Conservation (phyloP, 2,888 invertebrate genomes). For the Standfussiana lucernea region DNA sequence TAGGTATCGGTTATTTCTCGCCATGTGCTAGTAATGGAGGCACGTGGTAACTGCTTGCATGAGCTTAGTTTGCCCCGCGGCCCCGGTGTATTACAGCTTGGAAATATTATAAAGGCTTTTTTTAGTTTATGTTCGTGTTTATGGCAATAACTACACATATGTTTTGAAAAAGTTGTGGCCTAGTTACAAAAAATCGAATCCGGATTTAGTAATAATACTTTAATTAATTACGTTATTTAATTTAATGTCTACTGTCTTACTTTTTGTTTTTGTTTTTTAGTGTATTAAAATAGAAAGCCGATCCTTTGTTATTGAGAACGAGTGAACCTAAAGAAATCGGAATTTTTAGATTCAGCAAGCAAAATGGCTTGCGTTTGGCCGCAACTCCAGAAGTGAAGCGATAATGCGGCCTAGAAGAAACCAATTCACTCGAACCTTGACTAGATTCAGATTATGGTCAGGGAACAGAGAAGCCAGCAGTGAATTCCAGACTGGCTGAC, state of each 20-base stretch:
- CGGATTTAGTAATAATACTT: background rate
- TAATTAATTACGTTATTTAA: too few species aligned
- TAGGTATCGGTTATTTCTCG: conserved; percentile 64
- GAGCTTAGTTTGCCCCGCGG: conserved; percentile 33
- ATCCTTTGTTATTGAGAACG: background rate
- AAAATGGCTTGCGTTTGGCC: too few species aligned
- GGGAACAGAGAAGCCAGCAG: too few species aligned
- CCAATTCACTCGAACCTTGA: too few species aligned
- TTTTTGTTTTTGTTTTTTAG: background rate
- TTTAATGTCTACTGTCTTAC: too few species aligned
- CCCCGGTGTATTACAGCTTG: background rate
- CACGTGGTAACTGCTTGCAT: conserved; percentile 59
- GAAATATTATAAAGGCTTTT: conserved; percentile 30
- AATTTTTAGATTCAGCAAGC: background rate
- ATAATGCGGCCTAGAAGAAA: too few species aligned
- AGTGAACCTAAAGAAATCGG: background rate
- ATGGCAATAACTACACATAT: too few species aligned
- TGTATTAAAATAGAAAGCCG: background rate
- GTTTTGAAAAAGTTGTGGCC: background rate
- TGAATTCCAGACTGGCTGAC: too few species aligned
- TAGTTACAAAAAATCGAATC: background rate
- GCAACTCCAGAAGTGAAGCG: too few species aligned
- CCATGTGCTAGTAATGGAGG: conserved; percentile 64
- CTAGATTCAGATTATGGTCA: too few species aligned
- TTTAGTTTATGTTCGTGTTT: conserved; percentile 24